Conservation (phyloP, 2,113 vertebrate genomes). For the Tringa solitaria region DNA sequence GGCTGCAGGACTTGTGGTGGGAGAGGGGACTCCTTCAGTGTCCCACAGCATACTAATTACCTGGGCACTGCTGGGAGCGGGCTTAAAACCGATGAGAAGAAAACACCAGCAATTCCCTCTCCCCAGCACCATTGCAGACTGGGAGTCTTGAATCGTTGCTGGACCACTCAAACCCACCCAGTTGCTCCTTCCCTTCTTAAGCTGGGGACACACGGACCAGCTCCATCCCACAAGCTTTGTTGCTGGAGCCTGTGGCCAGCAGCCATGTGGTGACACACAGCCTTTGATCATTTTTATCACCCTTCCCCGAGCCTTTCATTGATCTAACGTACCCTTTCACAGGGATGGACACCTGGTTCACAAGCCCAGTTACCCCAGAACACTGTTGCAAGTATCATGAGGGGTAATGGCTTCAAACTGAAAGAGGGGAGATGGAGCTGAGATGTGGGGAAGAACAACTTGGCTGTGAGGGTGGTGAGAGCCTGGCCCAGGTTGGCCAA, state of each 20-base stretch:
- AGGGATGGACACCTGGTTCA: not conserved
- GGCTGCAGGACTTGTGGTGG: not conserved
- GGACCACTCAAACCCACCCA: not conserved
- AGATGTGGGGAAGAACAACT: no score
- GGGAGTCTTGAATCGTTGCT: accelerated
- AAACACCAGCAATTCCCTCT: not conserved
- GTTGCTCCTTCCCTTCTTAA: not conserved
- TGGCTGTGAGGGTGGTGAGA: no score
- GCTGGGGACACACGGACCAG: no score
- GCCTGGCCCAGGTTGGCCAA: no score
- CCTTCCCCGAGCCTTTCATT: not conserved
- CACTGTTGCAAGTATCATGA: no score
- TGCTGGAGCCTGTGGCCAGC: not conserved
- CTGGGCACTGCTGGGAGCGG: not conserved
- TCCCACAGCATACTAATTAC: accelerated
- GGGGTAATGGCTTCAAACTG: no score
- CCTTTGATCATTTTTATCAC: not conserved
- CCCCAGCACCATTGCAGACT: not conserved
- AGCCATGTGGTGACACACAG: accelerated
- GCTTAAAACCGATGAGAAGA: not conserved
- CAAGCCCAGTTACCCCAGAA: not conserved
- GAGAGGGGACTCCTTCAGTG: not conserved
- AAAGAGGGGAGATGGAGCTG: no score
- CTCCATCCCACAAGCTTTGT: not conserved
- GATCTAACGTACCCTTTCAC: not conserved